Evolutionary conservation across 2,113 vertebrate species (phyloP).

Genomic region (Symphodus melops): DNA sequence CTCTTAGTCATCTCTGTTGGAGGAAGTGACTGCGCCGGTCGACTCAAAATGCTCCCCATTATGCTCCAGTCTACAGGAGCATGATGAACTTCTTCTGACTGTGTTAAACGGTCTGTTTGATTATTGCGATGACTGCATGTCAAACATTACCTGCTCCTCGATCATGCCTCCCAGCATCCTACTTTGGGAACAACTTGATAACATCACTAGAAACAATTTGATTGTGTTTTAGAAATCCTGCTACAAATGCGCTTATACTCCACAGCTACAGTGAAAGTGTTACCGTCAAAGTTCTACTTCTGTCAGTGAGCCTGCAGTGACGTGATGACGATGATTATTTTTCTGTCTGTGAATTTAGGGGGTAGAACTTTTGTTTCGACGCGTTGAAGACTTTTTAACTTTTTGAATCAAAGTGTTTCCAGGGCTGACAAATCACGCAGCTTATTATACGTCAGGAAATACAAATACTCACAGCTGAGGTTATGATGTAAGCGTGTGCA

Average conservation of each 20-base stretch:
- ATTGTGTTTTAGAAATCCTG: too few species aligned
- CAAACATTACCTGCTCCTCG: slow-evolving; percentile 34
- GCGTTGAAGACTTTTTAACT: too few species aligned
- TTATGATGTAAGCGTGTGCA: slow-evolving; percentile 33
- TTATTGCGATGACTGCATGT: neutral
- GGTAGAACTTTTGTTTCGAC: neutral
- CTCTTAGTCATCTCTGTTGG: slow-evolving; percentile 53
- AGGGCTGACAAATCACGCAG: neutral
- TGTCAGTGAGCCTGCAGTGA: neutral
- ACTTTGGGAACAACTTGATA: neutral
- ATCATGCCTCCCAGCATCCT: slow-evolving; percentile 5
- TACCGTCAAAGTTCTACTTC: too few species aligned
- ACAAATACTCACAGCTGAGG: slow-evolving; percentile 35
- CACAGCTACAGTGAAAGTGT: neutral
- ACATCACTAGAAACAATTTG: neutral
- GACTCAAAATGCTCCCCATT: slow-evolving; percentile 16
- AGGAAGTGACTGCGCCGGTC: slow-evolving; percentile 54
- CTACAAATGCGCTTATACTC: neutral
- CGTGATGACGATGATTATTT: neutral
- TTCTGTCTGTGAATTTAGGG: neutral
- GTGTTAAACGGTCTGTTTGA: slow-evolving; percentile 18
- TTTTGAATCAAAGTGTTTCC: neutral
- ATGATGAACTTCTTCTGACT: neutral
- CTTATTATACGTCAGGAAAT: slow-evolving; percentile 45
- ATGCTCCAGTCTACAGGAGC: neutral